phyloP scores from a whole-genome alignment of 2,113 vertebrate genomes.

The Pipa parva region DNA sequence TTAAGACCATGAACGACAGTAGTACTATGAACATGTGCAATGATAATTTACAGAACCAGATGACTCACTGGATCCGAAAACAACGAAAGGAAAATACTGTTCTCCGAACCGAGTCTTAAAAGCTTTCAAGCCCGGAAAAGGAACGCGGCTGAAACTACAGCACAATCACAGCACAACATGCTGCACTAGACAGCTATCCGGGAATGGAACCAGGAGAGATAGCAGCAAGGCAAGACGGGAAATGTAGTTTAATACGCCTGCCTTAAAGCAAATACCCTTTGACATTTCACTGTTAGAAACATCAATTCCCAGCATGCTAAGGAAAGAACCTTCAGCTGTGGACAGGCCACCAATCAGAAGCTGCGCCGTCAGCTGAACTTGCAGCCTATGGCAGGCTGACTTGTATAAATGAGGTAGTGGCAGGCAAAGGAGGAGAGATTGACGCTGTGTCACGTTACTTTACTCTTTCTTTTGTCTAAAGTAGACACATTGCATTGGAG shows the following conservation, averaged over 20 bases:
- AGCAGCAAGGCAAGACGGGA: conserved; percentile 9
- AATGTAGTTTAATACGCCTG: conserved; percentile 3
- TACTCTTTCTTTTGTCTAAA: no score
- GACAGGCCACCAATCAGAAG: neutral
- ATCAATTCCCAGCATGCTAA: conserved; percentile 15
- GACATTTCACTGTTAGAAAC: neutral
- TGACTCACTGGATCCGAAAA: conserved; percentile 3
- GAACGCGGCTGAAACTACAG: conserved; percentile 23
- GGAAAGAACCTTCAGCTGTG: neutral
- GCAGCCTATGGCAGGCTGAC: conserved; percentile 7
- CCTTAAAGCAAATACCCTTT: accelerated
- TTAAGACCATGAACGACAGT: neutral
- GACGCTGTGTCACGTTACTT: neutral
- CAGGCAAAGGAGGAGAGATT: conserved; percentile 1
- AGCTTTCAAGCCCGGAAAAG: neutral
- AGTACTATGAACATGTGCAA: neutral
- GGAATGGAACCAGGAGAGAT: conserved; percentile 6
- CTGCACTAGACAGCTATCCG: conserved; percentile 39
- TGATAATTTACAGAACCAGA: no score
- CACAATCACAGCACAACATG: conserved; percentile 42
- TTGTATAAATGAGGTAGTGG: neutral
- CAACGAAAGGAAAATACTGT: neutral
- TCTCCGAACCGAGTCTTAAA: neutral
- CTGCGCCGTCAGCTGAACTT: conserved; percentile 25
- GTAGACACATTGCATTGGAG: no score